phyloP scores from a whole-genome alignment of 2,797 vertebrate species.

The Lepilemur ruficaudatus region DNA sequence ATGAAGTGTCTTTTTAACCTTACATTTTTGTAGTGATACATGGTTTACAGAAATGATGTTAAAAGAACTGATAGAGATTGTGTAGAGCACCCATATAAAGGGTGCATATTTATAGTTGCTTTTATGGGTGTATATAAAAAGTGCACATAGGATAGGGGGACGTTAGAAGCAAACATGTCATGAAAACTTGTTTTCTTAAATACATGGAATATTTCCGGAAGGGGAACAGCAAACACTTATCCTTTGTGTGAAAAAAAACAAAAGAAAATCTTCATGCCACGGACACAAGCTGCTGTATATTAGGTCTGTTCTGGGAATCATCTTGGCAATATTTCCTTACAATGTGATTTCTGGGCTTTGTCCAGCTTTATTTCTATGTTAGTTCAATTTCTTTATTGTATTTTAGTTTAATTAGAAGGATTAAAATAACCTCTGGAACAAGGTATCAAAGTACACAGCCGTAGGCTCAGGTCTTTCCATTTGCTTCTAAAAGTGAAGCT shows the following conservation, averaged over 20 bases:
- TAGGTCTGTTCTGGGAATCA: background rate
- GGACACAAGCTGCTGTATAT: too few relatives aligned
- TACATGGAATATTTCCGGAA: background rate
- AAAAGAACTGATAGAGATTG: background rate
- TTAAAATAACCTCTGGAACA: background rate
- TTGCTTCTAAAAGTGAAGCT: background rate
- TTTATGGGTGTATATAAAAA: fast-evolving
- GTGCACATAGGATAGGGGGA: background rate
- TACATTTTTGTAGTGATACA: background rate
- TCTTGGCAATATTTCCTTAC: background rate
- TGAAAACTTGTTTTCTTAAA: background rate
- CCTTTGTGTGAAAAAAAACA: background rate
- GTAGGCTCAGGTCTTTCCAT: background rate
- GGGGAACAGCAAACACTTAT: background rate
- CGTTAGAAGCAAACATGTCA: background rate
- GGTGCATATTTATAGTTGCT: background rate
- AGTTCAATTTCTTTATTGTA: background rate
- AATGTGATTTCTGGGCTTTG: background rate
- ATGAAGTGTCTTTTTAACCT: background rate
- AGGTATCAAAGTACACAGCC: background rate
- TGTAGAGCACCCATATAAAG: background rate
- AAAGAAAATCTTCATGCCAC: background rate
- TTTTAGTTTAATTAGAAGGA: background rate
- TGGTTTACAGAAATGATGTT: background rate
- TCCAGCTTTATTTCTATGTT: background rate